Conservation (phyloP, 2,888 invertebrate genomes). For the Branchellion lobata region DNA sequence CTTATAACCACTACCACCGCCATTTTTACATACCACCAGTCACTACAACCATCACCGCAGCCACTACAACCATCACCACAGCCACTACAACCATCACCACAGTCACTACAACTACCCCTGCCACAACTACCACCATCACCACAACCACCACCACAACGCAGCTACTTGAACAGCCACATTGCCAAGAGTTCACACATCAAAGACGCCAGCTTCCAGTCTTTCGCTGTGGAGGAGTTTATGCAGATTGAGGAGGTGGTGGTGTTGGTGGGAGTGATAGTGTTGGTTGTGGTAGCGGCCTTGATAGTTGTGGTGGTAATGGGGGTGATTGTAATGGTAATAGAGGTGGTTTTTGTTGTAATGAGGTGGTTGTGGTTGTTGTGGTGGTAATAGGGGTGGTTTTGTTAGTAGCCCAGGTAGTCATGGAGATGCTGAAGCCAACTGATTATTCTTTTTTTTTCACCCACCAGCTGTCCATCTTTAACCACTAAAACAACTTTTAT, state of each 20-base stretch:
- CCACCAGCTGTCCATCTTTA: too few species aligned
- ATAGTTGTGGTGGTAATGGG: too few species aligned
- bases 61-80: not conserved
- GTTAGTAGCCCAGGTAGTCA: too few species aligned
- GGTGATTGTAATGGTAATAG: too few species aligned
- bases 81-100: not conserved
- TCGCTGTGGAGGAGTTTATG: not conserved
- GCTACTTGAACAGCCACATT: constrained; percentile 2
- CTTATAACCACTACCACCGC: too few species aligned
- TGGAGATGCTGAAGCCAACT: too few species aligned
- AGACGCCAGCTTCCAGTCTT: not conserved
- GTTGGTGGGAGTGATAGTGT: not conserved
- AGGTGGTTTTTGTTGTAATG: too few species aligned
- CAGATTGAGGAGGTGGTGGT: not conserved
- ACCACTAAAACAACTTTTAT: too few species aligned
- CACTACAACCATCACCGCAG: not conserved
- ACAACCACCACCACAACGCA: not conserved
- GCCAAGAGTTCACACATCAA: not conserved
- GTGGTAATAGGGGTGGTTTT: too few species aligned
- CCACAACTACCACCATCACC: not conserved
- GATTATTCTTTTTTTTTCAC: too few species aligned
- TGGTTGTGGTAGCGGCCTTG: not conserved
- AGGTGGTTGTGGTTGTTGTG: too few species aligned
- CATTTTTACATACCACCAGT: too few species aligned
- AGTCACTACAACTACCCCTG: not conserved